Evolutionary conservation across 1,140 invertebrate species (phyloP).

Genomic region (Tetragnatha versicolor): DNA sequence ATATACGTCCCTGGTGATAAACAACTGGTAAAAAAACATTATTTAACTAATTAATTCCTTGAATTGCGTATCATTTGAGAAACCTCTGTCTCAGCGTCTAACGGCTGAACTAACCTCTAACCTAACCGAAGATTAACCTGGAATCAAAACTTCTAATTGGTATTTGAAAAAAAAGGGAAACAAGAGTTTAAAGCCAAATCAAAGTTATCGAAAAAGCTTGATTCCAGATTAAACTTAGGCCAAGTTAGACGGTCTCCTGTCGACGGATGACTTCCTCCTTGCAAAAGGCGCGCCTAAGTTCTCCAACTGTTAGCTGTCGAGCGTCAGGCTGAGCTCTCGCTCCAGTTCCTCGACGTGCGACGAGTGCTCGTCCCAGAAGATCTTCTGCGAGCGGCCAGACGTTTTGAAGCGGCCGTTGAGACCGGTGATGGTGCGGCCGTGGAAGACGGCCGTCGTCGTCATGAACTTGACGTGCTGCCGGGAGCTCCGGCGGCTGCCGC

Average conservation of each 20-base stretch:
- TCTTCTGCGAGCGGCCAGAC: conserved; percentile 15
- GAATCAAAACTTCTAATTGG: too few species aligned
- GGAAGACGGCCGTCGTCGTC: conserved; percentile 48
- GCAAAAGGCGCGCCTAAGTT: conserved; percentile 22
- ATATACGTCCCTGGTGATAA: too few species aligned
- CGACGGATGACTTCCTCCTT: conserved; percentile 47
- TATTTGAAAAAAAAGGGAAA: too few species aligned
- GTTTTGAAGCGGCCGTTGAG: conserved; percentile 44
- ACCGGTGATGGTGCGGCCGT: conserved; percentile 32
- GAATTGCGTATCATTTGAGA: too few species aligned
- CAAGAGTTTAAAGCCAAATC: too few species aligned
- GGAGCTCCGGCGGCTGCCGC: conserved; percentile 13
- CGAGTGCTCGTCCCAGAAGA: conserved; percentile 51
- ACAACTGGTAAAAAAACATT: too few species aligned
- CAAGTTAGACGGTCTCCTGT: conserved; percentile 18
- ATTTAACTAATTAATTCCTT: too few species aligned
- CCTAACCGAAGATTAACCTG: too few species aligned
- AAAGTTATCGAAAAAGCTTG: too few species aligned
- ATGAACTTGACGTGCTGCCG: conserved; percentile 50
- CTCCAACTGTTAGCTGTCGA: conserved; percentile 44
- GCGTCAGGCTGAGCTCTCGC: conserved; percentile 22
- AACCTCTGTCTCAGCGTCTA: too few species aligned
- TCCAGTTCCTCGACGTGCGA: conserved; percentile 45
- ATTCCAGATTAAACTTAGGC: too few species aligned
- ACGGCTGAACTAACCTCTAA: too few species aligned